Conservation (phyloP, 2,888 invertebrate genomes). For the Drosophila setosimentum region DNA sequence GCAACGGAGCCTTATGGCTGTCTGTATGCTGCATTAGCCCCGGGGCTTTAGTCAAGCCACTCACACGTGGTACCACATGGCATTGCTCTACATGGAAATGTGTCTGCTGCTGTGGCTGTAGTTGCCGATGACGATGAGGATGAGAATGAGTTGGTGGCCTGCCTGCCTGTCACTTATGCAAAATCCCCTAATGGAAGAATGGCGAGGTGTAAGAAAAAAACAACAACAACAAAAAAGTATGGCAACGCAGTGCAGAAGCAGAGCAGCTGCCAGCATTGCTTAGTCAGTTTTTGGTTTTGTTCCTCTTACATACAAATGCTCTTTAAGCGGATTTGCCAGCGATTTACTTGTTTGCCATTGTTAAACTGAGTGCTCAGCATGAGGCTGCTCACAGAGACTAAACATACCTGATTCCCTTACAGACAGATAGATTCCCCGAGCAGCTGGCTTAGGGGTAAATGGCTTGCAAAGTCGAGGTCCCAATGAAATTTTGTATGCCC, state of each 20-base stretch:
- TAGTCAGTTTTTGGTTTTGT: conserved; percentile 49
- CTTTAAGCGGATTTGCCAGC: conserved; percentile 78
- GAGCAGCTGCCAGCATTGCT: conserved; percentile 42
- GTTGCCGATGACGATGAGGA: conserved; percentile 19
- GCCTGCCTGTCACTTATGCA: conserved; percentile 75
- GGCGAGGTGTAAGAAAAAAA: conserved; percentile 71
- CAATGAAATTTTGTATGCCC: conserved; percentile 29
- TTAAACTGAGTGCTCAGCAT: conserved; percentile 78
- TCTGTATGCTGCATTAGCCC: conserved; percentile 47
- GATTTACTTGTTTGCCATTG: conserved; percentile 78
- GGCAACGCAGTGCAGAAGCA: conserved; percentile 19
- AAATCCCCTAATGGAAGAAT: conserved; percentile 73
- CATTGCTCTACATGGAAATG: conserved; percentile 11
- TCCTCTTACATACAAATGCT: conserved; percentile 73
- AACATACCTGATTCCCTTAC: conserved; percentile 15
- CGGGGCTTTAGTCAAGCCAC: conserved; percentile 61
- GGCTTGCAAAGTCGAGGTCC: not conserved
- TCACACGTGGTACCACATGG: conserved; percentile 45
- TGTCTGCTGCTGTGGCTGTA: conserved; percentile 14
- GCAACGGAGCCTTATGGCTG: conserved; percentile 51
- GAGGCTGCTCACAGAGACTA: conserved; percentile 37
- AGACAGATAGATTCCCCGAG: conserved; percentile 9
- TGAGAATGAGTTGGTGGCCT: conserved; percentile 23
- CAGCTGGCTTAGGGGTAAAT: conserved; percentile 27
- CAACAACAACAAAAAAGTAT: conserved; percentile 38